Evolutionary conservation across 2,113 vertebrate genomes (phyloP).

Genomic region (Misgurnus mizolepis): DNA sequence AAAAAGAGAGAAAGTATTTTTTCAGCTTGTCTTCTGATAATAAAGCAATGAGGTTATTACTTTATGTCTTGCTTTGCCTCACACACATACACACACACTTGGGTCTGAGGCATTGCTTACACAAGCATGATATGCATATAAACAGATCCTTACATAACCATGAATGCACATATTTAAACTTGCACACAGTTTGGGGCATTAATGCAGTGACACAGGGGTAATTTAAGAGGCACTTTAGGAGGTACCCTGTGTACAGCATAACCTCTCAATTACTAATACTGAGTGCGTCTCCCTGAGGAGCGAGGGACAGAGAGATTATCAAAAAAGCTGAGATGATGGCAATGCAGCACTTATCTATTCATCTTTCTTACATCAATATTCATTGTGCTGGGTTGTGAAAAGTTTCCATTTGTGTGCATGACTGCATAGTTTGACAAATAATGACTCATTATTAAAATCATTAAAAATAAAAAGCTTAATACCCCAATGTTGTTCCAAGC

Average conservation of each 20-base stretch:
- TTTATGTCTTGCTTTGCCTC: background rate
- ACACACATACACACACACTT: constrained; percentile 16
- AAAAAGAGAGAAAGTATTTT: constrained; percentile 18
- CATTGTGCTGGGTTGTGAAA: background rate
- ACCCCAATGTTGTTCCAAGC: too few species aligned
- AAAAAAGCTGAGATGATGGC: constrained; percentile 16
- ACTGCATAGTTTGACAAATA: background rate
- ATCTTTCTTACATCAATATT: constrained; percentile 13
- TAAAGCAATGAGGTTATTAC: constrained; percentile 49
- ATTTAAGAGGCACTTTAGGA: constrained; percentile 39
- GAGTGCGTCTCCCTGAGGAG: constrained; percentile 25
- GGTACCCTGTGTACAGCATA: constrained; percentile 32
- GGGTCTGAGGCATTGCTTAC: constrained; percentile 14
- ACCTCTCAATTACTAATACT: constrained; percentile 49
- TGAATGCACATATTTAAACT: constrained; percentile 43
- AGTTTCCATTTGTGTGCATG: constrained; percentile 29
- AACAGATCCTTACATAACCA: constrained; percentile 38
- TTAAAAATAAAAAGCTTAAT: too few species aligned
- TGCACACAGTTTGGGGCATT: constrained; percentile 10
- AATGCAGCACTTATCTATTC: background rate
- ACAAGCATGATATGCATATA: constrained; percentile 36
- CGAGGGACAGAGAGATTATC: constrained; percentile 8
- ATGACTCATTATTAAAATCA: background rate
- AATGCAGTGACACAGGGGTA: constrained; percentile 47
- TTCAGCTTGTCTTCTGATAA: constrained; percentile 48